Evolutionary conservation across 2,888 invertebrate genomes (phyloP).

Genomic region (Chloromyia formosa): DNA sequence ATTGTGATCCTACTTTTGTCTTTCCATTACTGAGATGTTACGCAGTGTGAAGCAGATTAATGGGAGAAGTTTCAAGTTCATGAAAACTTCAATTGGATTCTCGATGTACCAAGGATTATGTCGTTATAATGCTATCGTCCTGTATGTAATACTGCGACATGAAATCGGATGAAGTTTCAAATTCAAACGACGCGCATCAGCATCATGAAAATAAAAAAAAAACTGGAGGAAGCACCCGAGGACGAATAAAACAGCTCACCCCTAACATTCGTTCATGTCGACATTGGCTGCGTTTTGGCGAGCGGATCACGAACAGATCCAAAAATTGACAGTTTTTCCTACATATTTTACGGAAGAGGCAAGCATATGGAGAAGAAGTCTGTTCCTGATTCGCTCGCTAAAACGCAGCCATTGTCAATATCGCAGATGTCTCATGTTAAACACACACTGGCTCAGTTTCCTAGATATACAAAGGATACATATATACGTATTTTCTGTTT

Average conservation of each 20-base stretch:
- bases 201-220: background rate
- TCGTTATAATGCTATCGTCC: background rate
- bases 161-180: slow-evolving; percentile 6
- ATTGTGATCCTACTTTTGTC: slow-evolving; percentile 13
- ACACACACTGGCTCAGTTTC: no score
- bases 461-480: background rate
- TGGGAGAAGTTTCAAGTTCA: slow-evolving; percentile 20
- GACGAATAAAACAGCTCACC: background rate
- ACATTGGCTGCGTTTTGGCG: no score
- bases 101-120: slow-evolving; percentile 30
- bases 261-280: background rate
- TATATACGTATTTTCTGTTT: slow-evolving; percentile 28
- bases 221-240: background rate
- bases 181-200: background rate
- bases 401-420: no score
- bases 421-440: no score
- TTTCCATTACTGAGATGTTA: slow-evolving; percentile 10
- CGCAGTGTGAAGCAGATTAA: slow-evolving; percentile 18
- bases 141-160: background rate
- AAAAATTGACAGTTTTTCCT: no score
- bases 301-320: no score
- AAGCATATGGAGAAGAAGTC: no score
- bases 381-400: no score
- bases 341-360: no score
- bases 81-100: slow-evolving; percentile 39